phyloP scores from a whole-genome alignment of 2,888 invertebrate species.

The Idaea biselata region DNA sequence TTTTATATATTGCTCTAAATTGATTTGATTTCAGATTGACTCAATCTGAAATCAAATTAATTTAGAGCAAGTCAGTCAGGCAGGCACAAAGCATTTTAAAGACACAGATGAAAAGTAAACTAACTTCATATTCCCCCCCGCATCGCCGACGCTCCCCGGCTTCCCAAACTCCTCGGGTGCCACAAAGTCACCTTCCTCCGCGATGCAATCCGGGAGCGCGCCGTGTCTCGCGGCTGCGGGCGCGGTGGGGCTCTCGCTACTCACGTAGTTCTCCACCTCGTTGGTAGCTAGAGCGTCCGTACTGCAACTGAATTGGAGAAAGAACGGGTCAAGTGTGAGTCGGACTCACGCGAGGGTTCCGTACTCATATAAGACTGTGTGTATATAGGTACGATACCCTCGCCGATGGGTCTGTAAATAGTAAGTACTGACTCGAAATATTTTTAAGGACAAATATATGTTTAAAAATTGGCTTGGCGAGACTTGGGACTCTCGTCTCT shows the following conservation, averaged over 20 bases:
- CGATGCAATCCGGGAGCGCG: conserved; percentile 62
- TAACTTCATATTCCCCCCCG: conserved; percentile 42
- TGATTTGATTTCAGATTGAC: too few species aligned
- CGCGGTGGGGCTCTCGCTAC: conserved; percentile 21
- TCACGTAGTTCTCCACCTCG: conserved; percentile 79
- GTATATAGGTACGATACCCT: too few species aligned
- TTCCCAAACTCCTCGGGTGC: conserved; percentile 35
- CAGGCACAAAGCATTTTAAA: too few species aligned
- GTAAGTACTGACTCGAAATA: too few species aligned
- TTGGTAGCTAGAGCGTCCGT: conserved; percentile 85
- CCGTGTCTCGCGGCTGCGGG: conserved; percentile 50
- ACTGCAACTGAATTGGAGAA: conserved; percentile 69
- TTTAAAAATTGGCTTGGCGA: too few species aligned
- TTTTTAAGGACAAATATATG: too few species aligned
- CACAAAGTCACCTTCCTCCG: conserved; percentile 54
- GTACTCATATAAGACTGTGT: too few species aligned
- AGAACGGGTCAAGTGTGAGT: neutral
- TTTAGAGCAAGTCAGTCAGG: too few species aligned
- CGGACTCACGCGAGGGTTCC: neutral
- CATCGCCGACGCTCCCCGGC: conserved; percentile 41
- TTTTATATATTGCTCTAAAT: too few species aligned
- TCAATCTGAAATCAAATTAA: too few species aligned
- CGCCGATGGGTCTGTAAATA: too few species aligned
- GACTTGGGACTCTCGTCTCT: too few species aligned
- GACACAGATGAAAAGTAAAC: conserved; percentile 14